A percentile compares a stretch with the other conserved stretches of the same genome.
Conservation (phyloP, 2,113 vertebrate genomes). For the Cavia aperea region DNA sequence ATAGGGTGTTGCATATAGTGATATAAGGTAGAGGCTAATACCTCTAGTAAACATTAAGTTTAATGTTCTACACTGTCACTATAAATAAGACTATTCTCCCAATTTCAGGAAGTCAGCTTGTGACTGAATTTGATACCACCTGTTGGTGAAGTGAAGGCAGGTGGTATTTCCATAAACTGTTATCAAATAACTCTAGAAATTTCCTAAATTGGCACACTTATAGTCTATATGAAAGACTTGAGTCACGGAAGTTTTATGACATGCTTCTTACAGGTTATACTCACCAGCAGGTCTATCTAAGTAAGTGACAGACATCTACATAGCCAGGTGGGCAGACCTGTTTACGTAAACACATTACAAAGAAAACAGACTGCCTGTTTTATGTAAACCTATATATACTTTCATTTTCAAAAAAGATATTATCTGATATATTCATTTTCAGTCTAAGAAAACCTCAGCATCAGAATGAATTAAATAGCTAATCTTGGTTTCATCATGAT, state of each 20-base stretch:
- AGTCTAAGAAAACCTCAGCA: not conserved
- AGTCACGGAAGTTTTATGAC: not conserved
- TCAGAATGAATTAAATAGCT: not conserved
- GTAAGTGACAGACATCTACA: not conserved
- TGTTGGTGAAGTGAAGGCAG: conserved; percentile 34
- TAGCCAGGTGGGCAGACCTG: not conserved
- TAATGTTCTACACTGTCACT: not conserved
- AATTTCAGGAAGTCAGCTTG: not conserved
- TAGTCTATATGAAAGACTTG: conserved; percentile 1
- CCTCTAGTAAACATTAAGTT: not conserved
- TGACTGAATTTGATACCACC: conserved; percentile 8
- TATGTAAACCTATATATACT: not conserved
- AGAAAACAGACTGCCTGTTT: not conserved
- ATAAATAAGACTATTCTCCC: conserved; percentile 3
- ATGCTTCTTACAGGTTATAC: not conserved
- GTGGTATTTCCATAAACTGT: conserved; percentile 19
- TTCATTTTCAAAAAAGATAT: conserved; percentile 2
- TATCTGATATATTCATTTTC: not conserved
- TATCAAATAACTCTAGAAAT: not conserved
- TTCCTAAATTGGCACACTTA: not conserved
- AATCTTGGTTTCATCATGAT: not conserved
- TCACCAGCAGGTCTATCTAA: not conserved
- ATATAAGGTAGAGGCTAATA: not conserved
- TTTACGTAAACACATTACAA: not conserved
- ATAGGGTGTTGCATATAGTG: not conserved